Conservation (phyloP, 2,797 vertebrate species). For the Mycteria americana region DNA sequence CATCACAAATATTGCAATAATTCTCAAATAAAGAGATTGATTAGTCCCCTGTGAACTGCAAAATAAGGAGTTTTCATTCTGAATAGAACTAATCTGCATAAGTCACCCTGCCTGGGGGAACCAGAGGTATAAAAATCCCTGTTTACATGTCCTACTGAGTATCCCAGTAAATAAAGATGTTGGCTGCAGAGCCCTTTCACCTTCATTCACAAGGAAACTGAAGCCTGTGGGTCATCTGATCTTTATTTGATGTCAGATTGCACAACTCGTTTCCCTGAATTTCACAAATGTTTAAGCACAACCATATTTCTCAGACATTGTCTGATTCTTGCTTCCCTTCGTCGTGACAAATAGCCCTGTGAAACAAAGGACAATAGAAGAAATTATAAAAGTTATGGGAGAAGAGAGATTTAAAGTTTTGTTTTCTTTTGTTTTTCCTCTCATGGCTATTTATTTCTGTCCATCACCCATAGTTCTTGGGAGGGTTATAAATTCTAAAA, state of each 20-base stretch:
- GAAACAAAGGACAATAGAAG: constrained; percentile 34
- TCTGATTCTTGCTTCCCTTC: neutral
- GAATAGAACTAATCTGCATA: neutral
- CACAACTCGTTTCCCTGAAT: constrained; percentile 17
- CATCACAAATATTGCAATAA: neutral
- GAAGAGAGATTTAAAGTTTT: neutral
- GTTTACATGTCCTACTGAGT: neutral
- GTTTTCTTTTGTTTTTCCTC: neutral
- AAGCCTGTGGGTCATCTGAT: neutral
- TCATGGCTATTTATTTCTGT: neutral
- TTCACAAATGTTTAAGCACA: constrained; percentile 45
- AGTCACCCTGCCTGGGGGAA: neutral
- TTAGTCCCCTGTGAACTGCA: neutral
- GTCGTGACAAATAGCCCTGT: neutral
- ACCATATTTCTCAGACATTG: constrained; percentile 28
- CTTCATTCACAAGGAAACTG: neutral
- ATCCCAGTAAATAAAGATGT: neutral
- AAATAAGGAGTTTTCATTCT: neutral
- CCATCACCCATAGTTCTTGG: neutral
- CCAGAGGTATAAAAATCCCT: neutral
- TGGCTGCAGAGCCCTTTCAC: neutral
- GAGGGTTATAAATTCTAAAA: neutral
- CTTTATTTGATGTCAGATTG: constrained; percentile 21
- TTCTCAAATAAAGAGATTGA: neutral
- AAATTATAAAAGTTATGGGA: neutral